phyloP scores from a whole-genome alignment of 2,113 vertebrate genomes.

The Datnioides undecimradiatus region DNA sequence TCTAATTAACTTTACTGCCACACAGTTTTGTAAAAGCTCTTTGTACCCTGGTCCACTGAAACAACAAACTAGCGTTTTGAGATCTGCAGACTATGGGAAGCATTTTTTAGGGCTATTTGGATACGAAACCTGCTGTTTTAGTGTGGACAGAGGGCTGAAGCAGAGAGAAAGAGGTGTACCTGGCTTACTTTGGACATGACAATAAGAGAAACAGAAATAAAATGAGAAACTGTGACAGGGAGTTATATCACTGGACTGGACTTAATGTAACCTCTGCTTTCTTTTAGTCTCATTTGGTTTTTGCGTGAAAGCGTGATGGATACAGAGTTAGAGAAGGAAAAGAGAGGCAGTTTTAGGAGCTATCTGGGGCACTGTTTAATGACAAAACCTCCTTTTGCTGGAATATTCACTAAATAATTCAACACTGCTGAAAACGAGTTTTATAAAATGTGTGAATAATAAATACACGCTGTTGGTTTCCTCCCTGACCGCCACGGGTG shows the following conservation, averaged over 20 bases:
- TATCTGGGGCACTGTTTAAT: conserved; percentile 79
- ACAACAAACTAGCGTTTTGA: too few species aligned
- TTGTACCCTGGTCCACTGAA: background rate
- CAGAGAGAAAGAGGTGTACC: background rate
- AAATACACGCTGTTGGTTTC: conserved; percentile 69
- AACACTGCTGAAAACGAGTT: conserved; percentile 72
- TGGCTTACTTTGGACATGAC: background rate
- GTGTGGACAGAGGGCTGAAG: background rate
- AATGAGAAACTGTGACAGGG: background rate
- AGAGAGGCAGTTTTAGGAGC: conserved; percentile 35
- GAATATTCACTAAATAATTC: conserved; percentile 84
- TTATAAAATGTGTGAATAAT: conserved; percentile 81
- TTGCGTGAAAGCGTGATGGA: background rate
- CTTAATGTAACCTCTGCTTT: background rate
- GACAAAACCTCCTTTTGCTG: conserved; percentile 77
- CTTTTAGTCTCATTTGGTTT: background rate
- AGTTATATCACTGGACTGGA: background rate
- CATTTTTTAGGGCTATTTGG: too few species aligned
- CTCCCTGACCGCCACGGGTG: conserved; percentile 55
- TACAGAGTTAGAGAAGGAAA: background rate
- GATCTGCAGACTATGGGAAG: background rate
- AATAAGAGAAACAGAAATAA: conserved; percentile 1
- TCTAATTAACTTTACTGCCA: background rate
- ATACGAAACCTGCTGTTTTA: background rate
- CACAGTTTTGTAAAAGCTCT: too few species aligned